Evolutionary conservation across 2,888 invertebrate species (phyloP).

Genomic region (Opisthograptis luteolata): DNA sequence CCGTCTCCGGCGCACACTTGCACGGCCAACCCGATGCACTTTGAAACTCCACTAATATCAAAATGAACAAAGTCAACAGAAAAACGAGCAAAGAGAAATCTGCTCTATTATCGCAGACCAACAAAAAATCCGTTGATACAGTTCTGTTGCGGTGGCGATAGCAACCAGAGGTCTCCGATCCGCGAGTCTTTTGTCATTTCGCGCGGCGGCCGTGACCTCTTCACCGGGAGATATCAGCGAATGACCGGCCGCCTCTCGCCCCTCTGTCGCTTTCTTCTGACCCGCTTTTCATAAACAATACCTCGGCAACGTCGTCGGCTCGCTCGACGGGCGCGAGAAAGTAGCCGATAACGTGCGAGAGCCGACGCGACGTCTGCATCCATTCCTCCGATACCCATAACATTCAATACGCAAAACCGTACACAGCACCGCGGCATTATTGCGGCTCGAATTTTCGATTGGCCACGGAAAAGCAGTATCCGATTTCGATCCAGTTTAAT

Average conservation of each 20-base stretch:
- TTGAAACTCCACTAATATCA: slow-evolving; percentile 47
- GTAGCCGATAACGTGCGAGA: slow-evolving; percentile 71
- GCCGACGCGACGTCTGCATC: slow-evolving; percentile 52
- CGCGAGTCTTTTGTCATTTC: slow-evolving; percentile 56
- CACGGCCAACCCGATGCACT: slow-evolving; percentile 42
- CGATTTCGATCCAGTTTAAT: slow-evolving; percentile 47
- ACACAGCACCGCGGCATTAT: slow-evolving; percentile 39
- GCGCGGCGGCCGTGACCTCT: slow-evolving; percentile 78
- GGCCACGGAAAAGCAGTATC: slow-evolving; percentile 51
- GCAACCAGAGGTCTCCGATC: slow-evolving; percentile 48
- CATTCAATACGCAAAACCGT: slow-evolving; percentile 40
- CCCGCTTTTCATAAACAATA: slow-evolving; percentile 83
- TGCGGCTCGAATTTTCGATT: slow-evolving; percentile 47
- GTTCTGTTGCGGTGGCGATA: slow-evolving; percentile 52
- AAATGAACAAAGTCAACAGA: slow-evolving; percentile 37
- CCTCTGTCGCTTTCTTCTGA: slow-evolving; percentile 80
- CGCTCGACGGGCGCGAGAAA: slow-evolving; percentile 70
- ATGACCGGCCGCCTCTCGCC: slow-evolving; percentile 67
- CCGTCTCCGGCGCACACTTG: slow-evolving; percentile 37
- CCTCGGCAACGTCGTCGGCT: slow-evolving; percentile 66
- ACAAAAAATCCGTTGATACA: slow-evolving; percentile 61
- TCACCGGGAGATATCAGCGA: slow-evolving; percentile 74
- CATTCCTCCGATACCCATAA: slow-evolving; percentile 52
- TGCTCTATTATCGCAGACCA: slow-evolving; percentile 59
- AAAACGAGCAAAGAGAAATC: slow-evolving; percentile 71